phyloP scores from a whole-genome alignment of 1,140 invertebrate genomes.

The Gonioctena quinquepunctata region DNA sequence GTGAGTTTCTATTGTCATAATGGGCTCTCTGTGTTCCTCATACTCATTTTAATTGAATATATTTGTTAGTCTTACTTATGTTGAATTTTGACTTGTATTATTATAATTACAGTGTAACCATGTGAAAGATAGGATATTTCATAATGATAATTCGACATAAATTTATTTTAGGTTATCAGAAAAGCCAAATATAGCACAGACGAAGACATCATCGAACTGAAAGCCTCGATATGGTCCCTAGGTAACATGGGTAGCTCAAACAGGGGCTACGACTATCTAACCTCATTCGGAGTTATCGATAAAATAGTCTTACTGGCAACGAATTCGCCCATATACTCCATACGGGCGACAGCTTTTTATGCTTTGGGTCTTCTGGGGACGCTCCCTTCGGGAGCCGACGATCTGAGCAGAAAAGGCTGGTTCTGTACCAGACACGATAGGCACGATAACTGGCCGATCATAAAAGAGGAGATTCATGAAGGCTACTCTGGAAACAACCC shows the following conservation, averaged over 20 bases:
- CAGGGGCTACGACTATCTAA: conserved; percentile 73
- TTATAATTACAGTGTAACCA: too few relatives aligned
- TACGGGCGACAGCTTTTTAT: conserved; percentile 88
- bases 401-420: conserved; percentile 78
- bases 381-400: conserved; percentile 78
- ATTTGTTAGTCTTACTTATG: too few relatives aligned
- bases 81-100: too few relatives aligned
- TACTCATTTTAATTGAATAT: too few relatives aligned
- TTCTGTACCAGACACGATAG: conserved; percentile 79
- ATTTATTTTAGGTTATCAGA: conserved; percentile 46
- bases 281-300: conserved; percentile 59
- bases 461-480: conserved; percentile 65
- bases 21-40: too few relatives aligned
- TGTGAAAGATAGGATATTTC: too few relatives aligned
- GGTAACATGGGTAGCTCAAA: conserved; percentile 80
- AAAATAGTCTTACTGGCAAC: conserved; percentile 73
- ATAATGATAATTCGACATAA: too few relatives aligned
- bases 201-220: conserved; percentile 73
- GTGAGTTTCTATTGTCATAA: too few relatives aligned
- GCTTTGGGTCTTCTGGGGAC: conserved; percentile 81
- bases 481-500: conserved; percentile 13
- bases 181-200: conserved; percentile 62
- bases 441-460: conserved; percentile 82
- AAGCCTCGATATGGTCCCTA: conserved; percentile 88
- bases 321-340: conserved; percentile 79